A percentile compares a stretch with the other conserved stretches of the same genome.
Evolutionary conservation across 2,888 invertebrate genomes (phyloP).

Genomic region (Lycia hirtaria): DNA sequence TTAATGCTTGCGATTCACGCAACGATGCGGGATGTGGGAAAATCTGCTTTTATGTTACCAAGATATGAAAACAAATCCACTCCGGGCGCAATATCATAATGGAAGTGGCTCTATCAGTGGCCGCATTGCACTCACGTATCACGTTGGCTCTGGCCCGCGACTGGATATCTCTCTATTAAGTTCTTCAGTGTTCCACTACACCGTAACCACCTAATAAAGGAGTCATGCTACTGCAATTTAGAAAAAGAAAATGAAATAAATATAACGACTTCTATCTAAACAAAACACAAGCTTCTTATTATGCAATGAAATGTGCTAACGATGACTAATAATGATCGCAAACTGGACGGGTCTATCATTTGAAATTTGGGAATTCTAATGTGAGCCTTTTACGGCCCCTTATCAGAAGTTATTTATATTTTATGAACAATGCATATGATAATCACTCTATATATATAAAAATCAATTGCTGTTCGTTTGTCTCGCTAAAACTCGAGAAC

Average conservation of each 20-base stretch:
- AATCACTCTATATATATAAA: no score
- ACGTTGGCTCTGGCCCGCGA: conserved; percentile 65
- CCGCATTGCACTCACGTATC: conserved; percentile 65
- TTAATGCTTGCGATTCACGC: conserved; percentile 61
- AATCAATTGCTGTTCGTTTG: no score
- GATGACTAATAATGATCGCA: no score
- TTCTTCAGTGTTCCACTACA: conserved; percentile 46
- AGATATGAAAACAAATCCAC: conserved; percentile 78
- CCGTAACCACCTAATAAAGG: conserved; percentile 36
- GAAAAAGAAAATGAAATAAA: background rate
- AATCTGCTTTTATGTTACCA: conserved; percentile 64
- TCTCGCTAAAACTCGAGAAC: no score
- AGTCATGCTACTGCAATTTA: background rate
- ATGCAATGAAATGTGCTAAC: no score
- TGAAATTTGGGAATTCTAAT: no score
- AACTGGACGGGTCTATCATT: no score
- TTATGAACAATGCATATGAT: no score
- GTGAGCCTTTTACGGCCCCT: no score
- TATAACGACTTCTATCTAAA: no score
- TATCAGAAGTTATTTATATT: no score
- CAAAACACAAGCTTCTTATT: no score
- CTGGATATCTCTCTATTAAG: conserved; percentile 61
- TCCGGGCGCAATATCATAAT: conserved; percentile 82
- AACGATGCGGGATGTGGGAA: conserved; percentile 55
- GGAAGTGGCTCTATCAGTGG: conserved; percentile 72